Evolutionary conservation across 2,113 vertebrate species (phyloP), one percentile per base, ranked within the genome.

Genomic region (Calidris pygmaea): DNA sequence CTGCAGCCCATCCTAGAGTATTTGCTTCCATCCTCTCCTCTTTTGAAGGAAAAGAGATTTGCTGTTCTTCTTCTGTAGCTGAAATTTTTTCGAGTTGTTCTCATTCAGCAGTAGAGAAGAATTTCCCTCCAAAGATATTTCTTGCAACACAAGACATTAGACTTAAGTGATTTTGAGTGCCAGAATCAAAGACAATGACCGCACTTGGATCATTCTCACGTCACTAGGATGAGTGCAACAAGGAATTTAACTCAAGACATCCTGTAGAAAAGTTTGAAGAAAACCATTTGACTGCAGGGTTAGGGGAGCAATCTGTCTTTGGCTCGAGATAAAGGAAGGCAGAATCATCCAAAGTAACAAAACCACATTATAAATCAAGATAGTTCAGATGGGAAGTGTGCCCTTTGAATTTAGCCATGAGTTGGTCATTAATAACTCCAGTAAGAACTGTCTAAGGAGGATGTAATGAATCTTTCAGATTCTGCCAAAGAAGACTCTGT

Each of bases 401-500:
- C 93, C 91, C 92, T 91, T 90, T 95, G 79, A 52, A 58, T 91
- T 91, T 19, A 65, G 60, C 60, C 60, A 75, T 35, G 9, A 60
- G 75, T 2, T 52, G 52, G 22, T 48, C 81, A 84, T 96, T 53
- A 94, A 85, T 86, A 93, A 95, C 66, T 92, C 63, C 3, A 35
- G 39, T 2, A 58, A 68, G 18, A 55, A 8, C 34, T 81, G 63
- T 60, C 73, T 53, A 12, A 72, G 26, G 22, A 83, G 39, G 27
- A 26, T 2, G 0, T 2, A 24, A 6, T n/a, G 14, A 20, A 63
- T 50, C 45, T n/a, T 55, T 45, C 67, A 87, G 71, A 23, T 78
- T 43, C 72, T 92, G 75, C 4, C 15, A 78, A 71, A 45, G 55
- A 63, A 1, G 5, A 47, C 39, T 55, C 34, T 71, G 12, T 20